A percentile compares a stretch with the other conserved stretches of the same genome.
Evolutionary conservation across 1,140 invertebrate species (phyloP).

Genomic region (Drosophila sp.): DNA sequence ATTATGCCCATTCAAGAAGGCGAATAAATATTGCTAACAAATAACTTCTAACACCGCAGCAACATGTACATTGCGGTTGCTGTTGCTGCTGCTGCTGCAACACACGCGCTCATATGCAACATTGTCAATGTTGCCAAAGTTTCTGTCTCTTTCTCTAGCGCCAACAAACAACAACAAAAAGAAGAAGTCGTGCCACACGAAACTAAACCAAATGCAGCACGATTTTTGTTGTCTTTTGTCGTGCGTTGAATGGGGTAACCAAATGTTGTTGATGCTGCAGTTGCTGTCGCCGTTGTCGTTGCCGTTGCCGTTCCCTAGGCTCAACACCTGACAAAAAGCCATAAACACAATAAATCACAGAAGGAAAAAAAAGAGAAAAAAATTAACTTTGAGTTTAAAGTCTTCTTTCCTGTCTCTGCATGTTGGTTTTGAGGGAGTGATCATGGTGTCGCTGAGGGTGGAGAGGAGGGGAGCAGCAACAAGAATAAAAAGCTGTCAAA

Average conservation of each 20-base stretch:
- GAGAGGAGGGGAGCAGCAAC: not conserved
- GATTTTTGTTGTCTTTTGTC: constrained; percentile 51
- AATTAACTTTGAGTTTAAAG: not conserved
- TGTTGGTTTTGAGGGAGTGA: constrained; percentile 15
- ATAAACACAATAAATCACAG: constrained; percentile 64
- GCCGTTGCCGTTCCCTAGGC: constrained; percentile 36
- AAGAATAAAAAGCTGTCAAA: constrained; percentile 69
- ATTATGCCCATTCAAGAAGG: constrained; percentile 13
- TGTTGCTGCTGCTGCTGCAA: not conserved
- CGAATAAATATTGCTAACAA: constrained; percentile 53
- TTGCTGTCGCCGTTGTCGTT: not conserved
- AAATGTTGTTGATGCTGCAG: constrained; percentile 37
- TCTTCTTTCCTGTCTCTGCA: constrained; percentile 6
- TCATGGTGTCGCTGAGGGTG: not conserved
- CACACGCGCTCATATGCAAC: constrained; percentile 21
- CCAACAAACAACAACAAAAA: not conserved
- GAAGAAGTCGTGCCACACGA: constrained; percentile 65
- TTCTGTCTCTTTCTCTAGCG: constrained; percentile 27
- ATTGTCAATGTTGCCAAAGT: constrained; percentile 60
- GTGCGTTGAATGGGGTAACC: constrained; percentile 70
- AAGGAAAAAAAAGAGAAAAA: not conserved
- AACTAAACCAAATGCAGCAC: constrained; percentile 78
- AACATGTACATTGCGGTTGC: constrained; percentile 6
- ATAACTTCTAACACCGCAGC: constrained; percentile 26
- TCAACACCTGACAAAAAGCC: constrained; percentile 74